phyloP scores from a whole-genome alignment of 64 coral and sea anemone species.

The Orbicella faveolata region DNA sequence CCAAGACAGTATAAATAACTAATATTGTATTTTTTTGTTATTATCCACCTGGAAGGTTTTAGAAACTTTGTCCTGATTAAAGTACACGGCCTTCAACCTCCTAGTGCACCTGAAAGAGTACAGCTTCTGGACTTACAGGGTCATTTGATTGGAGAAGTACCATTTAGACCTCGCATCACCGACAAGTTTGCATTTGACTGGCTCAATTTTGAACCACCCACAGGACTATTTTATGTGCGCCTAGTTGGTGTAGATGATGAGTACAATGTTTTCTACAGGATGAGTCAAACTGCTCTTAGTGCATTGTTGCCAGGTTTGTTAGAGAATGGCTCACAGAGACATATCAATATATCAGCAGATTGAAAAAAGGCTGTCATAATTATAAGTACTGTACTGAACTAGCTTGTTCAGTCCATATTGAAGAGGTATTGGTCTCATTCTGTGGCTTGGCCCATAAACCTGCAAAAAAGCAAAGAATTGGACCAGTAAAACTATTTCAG shows the following conservation, averaged over 20 bases:
- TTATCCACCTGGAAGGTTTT: conserved; percentile 44
- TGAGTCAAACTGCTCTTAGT: conserved; percentile 80
- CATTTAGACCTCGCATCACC: conserved; percentile 22
- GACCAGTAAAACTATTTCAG: no score
- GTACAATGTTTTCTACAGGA: conserved; percentile 57
- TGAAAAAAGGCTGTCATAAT: no score
- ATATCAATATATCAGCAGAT: no score
- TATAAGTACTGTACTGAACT: no score
- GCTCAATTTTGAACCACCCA: conserved; percentile 63
- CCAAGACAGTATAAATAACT: no score
- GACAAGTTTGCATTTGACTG: conserved; percentile 77
- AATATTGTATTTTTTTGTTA: background rate
- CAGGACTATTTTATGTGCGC: conserved; percentile 78
- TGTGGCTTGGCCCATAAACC: no score
- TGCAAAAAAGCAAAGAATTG: no score
- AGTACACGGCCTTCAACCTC: conserved; percentile 47
- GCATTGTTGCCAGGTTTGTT: conserved; percentile 80
- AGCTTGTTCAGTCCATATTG: no score
- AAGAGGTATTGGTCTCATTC: no score
- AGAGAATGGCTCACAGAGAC: background rate
- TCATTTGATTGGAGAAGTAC: conserved; percentile 29
- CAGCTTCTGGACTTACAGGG: conserved; percentile 71
- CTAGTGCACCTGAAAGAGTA: conserved; percentile 42
- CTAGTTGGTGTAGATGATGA: conserved; percentile 62
- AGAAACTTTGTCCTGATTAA: conserved; percentile 59